These are phyloP conservation scores for Parasteatoda tepidariorum DNA, from an alignment of 1,140 invertebrate species.

Conservation along the genomic window DNA sequence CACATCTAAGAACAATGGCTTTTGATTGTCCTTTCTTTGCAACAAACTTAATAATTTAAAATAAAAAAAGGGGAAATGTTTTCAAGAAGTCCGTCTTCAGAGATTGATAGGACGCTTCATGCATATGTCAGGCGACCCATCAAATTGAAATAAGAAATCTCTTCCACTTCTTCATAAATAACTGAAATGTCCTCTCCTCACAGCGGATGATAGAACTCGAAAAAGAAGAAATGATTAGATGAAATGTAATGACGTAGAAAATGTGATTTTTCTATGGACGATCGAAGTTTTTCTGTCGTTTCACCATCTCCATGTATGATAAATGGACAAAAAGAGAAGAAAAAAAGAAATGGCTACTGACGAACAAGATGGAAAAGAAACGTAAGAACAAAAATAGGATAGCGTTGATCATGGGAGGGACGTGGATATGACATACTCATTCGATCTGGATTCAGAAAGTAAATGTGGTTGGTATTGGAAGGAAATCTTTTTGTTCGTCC, in stretches of 20 bases:
- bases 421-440: constrained; percentile 49
- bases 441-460: not conserved
- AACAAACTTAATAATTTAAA: too few relatives aligned
- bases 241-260: constrained; percentile 60
- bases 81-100: constrained; percentile 2
- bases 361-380: not conserved
- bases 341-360: not conserved
- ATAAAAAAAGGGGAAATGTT: too few relatives aligned
- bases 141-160: constrained; percentile 45
- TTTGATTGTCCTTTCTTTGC: too few relatives aligned
- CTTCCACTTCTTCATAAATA: constrained; percentile 15
- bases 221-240: constrained; percentile 56
- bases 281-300: constrained; percentile 52
- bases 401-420: constrained; percentile 45
- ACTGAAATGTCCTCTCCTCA: not conserved
- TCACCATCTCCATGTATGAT: constrained; percentile 59
- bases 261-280: constrained; percentile 51
- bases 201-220: constrained; percentile 5
- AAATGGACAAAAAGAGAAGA: constrained; percentile 27
- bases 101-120: constrained; percentile 42
- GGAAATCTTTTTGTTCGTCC: too few relatives aligned
- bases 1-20: too few relatives aligned
- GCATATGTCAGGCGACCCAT: constrained; percentile 42
- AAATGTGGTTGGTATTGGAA: not conserved
- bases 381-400: not conserved